Conservation (phyloP, 1,140 invertebrate genomes). For the Drosophila santomea region DNA sequence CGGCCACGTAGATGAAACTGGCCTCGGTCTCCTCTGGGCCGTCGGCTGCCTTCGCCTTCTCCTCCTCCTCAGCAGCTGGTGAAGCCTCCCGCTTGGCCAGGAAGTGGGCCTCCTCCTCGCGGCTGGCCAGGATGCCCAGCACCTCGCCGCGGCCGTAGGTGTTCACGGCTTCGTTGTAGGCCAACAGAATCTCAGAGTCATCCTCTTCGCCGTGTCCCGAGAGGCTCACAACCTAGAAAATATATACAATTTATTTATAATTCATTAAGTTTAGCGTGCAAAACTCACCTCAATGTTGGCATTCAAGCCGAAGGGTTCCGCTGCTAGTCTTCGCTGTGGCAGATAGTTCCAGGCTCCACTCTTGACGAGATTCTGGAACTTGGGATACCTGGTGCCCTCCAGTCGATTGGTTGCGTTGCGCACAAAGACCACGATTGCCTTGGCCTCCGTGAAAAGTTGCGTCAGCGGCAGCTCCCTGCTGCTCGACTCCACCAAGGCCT, state of each 20-base stretch:
- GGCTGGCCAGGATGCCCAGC: conserved; percentile 86
- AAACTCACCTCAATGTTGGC: conserved; percentile 79
- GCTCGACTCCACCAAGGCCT: conserved; percentile 85
- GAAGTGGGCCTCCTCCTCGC: conserved; percentile 75
- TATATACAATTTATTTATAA: background rate
- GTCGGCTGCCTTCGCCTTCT: conserved; percentile 44
- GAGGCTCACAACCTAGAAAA: conserved; percentile 85
- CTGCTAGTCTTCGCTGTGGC: conserved; percentile 86
- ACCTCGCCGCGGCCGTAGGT: conserved; percentile 86
- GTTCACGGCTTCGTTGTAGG: conserved; percentile 86
- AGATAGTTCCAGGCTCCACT: conserved; percentile 85
- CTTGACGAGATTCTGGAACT: conserved; percentile 77
- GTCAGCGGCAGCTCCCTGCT: conserved; percentile 85
- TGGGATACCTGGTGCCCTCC: conserved; percentile 73
- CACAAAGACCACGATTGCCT: conserved; percentile 79
- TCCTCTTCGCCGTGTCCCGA: conserved; percentile 86
- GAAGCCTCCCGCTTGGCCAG: conserved; percentile 71
- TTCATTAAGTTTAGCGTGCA: no score
- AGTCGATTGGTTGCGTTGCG: conserved; percentile 71
- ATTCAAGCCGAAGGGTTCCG: conserved; percentile 86
- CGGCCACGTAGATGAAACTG: conserved; percentile 73
- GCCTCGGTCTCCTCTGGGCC: conserved; percentile 57
- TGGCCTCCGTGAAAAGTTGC: conserved; percentile 78
- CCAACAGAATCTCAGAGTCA: conserved; percentile 86
- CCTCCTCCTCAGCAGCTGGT: background rate